phyloP scores from a whole-genome alignment of 2,888 invertebrate species.

The Lydus trimaculatus region DNA sequence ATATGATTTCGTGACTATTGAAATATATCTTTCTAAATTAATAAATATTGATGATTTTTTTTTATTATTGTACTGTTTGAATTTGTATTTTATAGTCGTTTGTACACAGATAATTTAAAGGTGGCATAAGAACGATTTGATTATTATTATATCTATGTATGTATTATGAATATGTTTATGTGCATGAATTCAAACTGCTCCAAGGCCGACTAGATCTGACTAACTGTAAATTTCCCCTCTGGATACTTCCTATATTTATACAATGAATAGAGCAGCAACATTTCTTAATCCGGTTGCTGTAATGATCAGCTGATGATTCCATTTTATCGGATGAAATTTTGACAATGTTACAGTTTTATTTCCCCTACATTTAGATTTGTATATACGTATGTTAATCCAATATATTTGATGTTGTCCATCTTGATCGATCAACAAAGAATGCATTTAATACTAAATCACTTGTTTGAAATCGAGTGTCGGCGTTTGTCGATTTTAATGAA shows the following conservation, averaged over 20 bases:
- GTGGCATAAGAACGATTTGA: not conserved
- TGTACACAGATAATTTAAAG: not conserved
- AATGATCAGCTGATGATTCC: slow-evolving; percentile 29
- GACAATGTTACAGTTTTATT: too few relatives aligned
- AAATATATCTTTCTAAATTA: not conserved
- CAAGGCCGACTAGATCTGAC: slow-evolving; percentile 46
- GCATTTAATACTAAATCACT: slow-evolving; percentile 23
- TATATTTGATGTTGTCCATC: slow-evolving; percentile 33
- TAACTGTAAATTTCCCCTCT: slow-evolving; percentile 45
- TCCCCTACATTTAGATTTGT: too few relatives aligned
- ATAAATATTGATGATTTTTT: not conserved
- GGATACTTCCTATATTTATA: slow-evolving; percentile 34
- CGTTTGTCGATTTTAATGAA: slow-evolving; percentile 28
- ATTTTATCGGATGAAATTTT: too few relatives aligned
- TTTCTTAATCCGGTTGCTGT: slow-evolving; percentile 21
- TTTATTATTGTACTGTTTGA: not conserved
- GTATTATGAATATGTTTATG: slow-evolving; percentile 1
- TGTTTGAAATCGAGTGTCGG: slow-evolving; percentile 19
- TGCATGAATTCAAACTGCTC: slow-evolving; percentile 28
- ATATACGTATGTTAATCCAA: slow-evolving; percentile 42
- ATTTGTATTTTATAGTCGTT: not conserved
- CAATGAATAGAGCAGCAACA: slow-evolving; percentile 14
- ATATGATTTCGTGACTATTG: not conserved
- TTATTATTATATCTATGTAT: not conserved
- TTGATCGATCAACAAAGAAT: slow-evolving; percentile 18